Percentiles rank a stretch among this genome's conserved stretches.
These are phyloP conservation scores for Australoheros facetus DNA, from an alignment of 2,797 vertebrate species.

Conservation along the genomic window DNA sequence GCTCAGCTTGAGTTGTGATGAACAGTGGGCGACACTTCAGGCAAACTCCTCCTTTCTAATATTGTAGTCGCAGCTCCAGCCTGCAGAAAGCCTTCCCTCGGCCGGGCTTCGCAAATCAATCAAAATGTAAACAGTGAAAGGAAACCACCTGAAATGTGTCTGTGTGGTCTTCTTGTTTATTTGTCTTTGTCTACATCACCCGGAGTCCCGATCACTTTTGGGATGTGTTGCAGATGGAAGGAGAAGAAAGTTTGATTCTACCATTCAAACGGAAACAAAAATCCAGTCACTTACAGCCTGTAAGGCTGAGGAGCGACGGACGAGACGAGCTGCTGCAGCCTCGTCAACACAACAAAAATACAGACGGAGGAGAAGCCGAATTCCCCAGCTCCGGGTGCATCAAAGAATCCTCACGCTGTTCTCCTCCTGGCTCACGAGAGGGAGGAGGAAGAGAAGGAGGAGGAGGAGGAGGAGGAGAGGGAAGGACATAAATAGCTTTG, in stretches of 20 bases:
- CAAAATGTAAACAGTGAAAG: neutral
- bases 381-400: constrained; percentile 60
- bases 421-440: constrained; percentile 62
- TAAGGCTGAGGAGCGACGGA: neutral
- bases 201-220: constrained; percentile 19
- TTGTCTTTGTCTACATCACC: constrained; percentile 17
- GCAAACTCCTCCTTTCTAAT: constrained; percentile 24
- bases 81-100: constrained; percentile 6
- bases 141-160: neutral
- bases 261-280: neutral
- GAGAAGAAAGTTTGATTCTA: constrained; percentile 40
- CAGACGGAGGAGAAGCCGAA: constrained; percentile 47
- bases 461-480: constrained; percentile 55
- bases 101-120: neutral
- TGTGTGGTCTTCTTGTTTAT: neutral
- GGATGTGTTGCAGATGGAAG: constrained; percentile 1
- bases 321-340: constrained; percentile 38
- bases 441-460: constrained; percentile 48
- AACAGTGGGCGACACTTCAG: neutral
- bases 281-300: neutral
- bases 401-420: constrained; percentile 68
- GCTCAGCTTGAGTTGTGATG: constrained; percentile 12
- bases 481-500: constrained; percentile 76
- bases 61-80: constrained; percentile 1
- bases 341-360: constrained; percentile 47